Evolutionary conservation across 2,113 vertebrate species (phyloP).

Genomic region (Ciconia boyciana): DNA sequence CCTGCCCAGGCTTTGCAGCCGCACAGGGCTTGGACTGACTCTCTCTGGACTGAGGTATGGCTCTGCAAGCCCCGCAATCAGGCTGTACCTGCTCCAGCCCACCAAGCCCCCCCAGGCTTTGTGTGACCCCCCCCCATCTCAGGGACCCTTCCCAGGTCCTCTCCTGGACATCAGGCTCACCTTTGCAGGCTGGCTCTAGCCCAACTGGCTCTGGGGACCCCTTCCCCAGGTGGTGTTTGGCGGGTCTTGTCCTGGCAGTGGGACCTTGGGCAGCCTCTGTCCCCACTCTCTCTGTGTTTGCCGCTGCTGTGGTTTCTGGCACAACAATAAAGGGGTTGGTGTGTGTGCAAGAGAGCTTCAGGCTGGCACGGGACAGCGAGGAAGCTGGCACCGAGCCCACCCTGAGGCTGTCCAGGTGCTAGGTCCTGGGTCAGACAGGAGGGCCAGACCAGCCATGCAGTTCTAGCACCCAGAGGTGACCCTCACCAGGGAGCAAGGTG

Average conservation of each 20-base stretch:
- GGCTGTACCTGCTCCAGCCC: neutral
- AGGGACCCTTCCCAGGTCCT: neutral
- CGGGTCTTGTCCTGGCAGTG: neutral
- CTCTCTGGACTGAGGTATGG: neutral
- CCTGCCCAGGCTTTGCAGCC: neutral
- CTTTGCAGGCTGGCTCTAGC: neutral
- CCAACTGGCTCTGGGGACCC: neutral
- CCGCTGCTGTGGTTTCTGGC: neutral
- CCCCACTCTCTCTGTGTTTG: neutral
- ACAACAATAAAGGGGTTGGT: conserved; percentile 48
- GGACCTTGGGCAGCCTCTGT: neutral
- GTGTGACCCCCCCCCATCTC: neutral
- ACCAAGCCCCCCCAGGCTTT: neutral
- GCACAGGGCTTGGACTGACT: neutral
- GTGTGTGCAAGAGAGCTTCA: neutral
- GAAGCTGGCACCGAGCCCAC: neutral
- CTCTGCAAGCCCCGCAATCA: neutral
- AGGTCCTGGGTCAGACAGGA: neutral
- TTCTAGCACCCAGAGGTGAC: neutral
- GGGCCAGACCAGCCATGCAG: neutral
- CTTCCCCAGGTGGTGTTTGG: neutral
- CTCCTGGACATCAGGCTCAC: neutral
- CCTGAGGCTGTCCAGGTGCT: rapidly evolving
- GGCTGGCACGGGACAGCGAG: rapidly evolving
- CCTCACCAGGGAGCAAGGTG: neutral